These are phyloP conservation scores for Lysandra coridon DNA, from an alignment of 2,888 invertebrate genomes.

Conservation along the genomic window DNA sequence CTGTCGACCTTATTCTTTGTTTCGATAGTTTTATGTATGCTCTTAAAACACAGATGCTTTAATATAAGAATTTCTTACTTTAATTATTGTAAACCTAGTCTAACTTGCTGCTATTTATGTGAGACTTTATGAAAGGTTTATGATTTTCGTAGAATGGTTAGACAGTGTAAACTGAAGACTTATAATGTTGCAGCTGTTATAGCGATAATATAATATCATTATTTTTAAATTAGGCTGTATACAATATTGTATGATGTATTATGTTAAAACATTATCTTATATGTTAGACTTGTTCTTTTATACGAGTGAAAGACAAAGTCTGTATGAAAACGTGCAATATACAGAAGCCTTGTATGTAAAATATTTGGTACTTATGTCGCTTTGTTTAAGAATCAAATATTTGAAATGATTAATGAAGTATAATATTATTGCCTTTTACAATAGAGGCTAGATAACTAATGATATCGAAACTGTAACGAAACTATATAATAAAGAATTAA, in stretches of 20 bases:
- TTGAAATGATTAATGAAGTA: background rate
- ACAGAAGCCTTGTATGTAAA: background rate
- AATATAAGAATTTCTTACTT: background rate
- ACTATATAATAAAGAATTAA: background rate
- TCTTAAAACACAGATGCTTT: background rate
- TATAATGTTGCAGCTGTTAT: background rate
- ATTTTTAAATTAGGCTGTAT: background rate
- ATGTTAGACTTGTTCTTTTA: background rate
- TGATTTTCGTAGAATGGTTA: background rate
- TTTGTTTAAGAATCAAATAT: conserved; percentile 4
- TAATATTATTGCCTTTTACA: conserved; percentile 6
- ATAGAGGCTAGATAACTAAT: background rate
- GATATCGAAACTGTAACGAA: background rate
- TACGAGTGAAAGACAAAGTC: background rate
- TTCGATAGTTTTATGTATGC: background rate
- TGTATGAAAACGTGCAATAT: conserved; percentile 11
- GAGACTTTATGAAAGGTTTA: background rate
- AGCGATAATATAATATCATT: background rate
- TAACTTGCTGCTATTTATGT: background rate
- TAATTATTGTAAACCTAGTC: background rate
- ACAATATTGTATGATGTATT: background rate
- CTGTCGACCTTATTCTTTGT: background rate
- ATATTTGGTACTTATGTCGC: conserved; percentile 1
- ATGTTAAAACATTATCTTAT: background rate
- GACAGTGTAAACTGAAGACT: background rate